Conservation (phyloP, 2,888 invertebrate species). For the Coremacera marginata region DNA sequence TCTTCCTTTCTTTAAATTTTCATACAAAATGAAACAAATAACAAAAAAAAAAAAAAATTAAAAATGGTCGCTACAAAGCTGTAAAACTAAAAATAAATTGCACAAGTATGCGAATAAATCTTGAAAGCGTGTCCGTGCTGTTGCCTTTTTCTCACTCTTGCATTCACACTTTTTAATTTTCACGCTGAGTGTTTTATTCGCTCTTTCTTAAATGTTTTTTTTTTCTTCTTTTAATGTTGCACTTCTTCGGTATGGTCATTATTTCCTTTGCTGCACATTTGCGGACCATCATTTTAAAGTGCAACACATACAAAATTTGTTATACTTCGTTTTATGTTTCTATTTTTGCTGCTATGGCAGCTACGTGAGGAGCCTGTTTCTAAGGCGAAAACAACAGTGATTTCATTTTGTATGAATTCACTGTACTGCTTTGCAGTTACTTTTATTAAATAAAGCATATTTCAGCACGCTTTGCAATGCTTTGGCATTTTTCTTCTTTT, state of each 20-base stretch:
- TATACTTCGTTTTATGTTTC: background rate
- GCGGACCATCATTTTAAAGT: background rate
- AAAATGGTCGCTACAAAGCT: background rate
- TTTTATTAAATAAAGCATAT: no score
- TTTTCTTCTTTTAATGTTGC: no score
- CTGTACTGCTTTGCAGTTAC: no score
- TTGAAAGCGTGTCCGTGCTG: background rate
- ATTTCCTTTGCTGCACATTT: background rate
- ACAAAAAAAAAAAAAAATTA: no score
- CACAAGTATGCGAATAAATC: no score
- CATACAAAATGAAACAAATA: background rate
- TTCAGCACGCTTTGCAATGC: no score
- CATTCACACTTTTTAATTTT: background rate
- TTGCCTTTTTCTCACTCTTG: background rate
- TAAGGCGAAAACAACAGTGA: no score
- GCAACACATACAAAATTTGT: slow-evolving; percentile 6
- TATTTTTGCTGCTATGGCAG: background rate
- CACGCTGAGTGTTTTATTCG: no score
- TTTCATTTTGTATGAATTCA: no score
- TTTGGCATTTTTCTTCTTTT: no score
- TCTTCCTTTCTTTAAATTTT: background rate
- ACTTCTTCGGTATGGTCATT: background rate
- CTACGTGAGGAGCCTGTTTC: no score
- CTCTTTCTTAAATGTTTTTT: no score
- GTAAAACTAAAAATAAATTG: background rate